Conservation (phyloP, 2,113 vertebrate species). For the Rhineura floridana region DNA sequence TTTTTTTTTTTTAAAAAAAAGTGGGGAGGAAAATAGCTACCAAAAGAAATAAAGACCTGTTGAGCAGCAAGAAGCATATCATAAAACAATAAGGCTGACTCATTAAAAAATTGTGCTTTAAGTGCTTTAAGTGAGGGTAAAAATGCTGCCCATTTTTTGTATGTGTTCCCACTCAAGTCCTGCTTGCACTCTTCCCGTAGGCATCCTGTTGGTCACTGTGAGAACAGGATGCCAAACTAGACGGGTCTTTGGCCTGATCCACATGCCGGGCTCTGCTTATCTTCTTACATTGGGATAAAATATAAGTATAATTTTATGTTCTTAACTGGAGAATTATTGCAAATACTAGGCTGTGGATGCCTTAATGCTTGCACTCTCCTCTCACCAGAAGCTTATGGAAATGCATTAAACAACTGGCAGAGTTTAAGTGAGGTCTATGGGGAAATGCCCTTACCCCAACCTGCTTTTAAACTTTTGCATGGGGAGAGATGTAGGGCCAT, state of each 20-base stretch:
- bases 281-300: no score
- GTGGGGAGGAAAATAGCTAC: neutral
- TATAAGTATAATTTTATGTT: no score
- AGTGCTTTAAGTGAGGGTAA: constrained; percentile 24
- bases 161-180: neutral
- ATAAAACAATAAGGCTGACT: constrained; percentile 20
- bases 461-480: neutral
- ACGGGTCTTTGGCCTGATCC: no score
- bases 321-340: constrained; percentile 13
- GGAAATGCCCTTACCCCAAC: neutral
- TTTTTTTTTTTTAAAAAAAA: neutral
- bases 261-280: no score
- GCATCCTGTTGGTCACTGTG: no score
- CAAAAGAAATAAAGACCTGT: neutral
- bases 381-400: no score
- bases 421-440: neutral
- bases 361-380: no score
- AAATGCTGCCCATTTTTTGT: neutral
- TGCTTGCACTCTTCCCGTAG: no score
- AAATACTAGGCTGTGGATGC: no score
- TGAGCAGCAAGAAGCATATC: neutral
- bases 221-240: no score
- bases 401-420: constrained; percentile 6
- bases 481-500: neutral
- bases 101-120: constrained; percentile 29